Conservation (phyloP, 2,888 invertebrate genomes). For the Trilocha varians region DNA sequence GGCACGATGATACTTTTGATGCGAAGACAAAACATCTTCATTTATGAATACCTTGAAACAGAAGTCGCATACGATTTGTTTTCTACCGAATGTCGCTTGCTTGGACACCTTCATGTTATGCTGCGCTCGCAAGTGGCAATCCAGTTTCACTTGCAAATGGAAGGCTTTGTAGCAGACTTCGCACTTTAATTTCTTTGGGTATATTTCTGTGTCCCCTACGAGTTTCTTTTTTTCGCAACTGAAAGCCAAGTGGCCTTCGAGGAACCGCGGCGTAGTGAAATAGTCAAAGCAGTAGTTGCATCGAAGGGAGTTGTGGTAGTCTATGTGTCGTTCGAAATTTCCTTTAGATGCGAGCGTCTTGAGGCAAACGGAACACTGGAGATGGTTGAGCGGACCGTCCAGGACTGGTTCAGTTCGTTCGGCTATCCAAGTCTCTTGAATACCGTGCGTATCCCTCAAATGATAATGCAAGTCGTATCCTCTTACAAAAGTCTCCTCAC, state of each 20-base stretch:
- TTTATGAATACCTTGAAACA: constrained; percentile 64
- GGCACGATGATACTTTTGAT: constrained; percentile 61
- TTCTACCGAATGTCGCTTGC: constrained; percentile 35
- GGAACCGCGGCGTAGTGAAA: constrained; percentile 54
- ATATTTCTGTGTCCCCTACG: constrained; percentile 54
- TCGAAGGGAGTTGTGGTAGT: constrained; percentile 61
- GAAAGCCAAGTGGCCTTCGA: constrained; percentile 61
- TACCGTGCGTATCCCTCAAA: constrained; percentile 48
- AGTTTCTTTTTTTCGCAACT: constrained; percentile 58
- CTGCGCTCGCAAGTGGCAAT: constrained; percentile 58
- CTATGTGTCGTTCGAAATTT: constrained; percentile 64
- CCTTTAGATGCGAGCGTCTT: constrained; percentile 61
- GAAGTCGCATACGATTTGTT: constrained; percentile 58
- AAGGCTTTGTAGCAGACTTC: constrained; percentile 64
- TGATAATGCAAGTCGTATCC: constrained; percentile 63
- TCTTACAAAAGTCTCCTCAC: constrained; percentile 49
- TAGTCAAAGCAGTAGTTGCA: constrained; percentile 68
- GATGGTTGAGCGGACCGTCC: constrained; percentile 49
- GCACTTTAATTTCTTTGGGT: constrained; percentile 58
- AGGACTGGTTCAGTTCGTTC: constrained; percentile 38
- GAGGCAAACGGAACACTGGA: constrained; percentile 62
- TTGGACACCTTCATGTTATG: constrained; percentile 41
- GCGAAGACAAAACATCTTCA: constrained; percentile 47
- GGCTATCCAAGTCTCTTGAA: constrained; percentile 60
- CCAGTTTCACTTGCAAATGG: constrained; percentile 62